phyloP scores from a whole-genome alignment of 2,113 vertebrate genomes.

The Oreochromis tanganicae region DNA sequence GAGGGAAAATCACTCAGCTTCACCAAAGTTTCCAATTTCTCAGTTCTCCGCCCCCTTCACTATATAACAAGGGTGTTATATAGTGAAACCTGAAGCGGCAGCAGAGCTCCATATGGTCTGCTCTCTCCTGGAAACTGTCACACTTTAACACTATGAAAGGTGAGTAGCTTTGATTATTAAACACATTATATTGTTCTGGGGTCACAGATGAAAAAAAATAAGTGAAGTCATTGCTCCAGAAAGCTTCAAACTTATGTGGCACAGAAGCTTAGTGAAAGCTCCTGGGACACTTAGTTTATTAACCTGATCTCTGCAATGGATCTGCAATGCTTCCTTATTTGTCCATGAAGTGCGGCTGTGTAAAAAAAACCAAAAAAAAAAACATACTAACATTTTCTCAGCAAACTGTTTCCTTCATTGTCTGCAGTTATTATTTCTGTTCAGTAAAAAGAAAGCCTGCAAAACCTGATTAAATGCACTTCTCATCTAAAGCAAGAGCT shows the following conservation, averaged over 20 bases:
- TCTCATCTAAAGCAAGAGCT: neutral
- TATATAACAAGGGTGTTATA: slow-evolving; percentile 25
- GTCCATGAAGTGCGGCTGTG: neutral
- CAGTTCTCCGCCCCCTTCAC: slow-evolving; percentile 42
- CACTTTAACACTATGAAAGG: slow-evolving; percentile 55
- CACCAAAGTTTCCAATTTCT: slow-evolving; percentile 37
- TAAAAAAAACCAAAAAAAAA: neutral
- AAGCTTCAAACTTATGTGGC: neutral
- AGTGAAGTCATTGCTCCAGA: neutral
- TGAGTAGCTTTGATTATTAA: slow-evolving; percentile 37
- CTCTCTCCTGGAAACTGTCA: slow-evolving; percentile 1
- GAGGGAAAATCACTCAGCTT: slow-evolving; percentile 39
- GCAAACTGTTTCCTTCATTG: neutral
- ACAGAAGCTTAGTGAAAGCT: neutral
- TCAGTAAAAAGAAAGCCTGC: neutral
- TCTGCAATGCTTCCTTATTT: neutral
- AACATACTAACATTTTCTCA: neutral
- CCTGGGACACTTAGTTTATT: neutral
- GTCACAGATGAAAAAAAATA: neutral
- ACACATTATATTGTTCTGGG: neutral
- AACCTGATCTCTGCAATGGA: neutral
- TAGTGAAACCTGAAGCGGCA: slow-evolving; percentile 38
- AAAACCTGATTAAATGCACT: neutral
- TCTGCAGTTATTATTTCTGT: neutral
- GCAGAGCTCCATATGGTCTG: slow-evolving; percentile 9